Evolutionary conservation across 2,888 invertebrate genomes (phyloP).

Genomic region (Chironomus tentans): DNA sequence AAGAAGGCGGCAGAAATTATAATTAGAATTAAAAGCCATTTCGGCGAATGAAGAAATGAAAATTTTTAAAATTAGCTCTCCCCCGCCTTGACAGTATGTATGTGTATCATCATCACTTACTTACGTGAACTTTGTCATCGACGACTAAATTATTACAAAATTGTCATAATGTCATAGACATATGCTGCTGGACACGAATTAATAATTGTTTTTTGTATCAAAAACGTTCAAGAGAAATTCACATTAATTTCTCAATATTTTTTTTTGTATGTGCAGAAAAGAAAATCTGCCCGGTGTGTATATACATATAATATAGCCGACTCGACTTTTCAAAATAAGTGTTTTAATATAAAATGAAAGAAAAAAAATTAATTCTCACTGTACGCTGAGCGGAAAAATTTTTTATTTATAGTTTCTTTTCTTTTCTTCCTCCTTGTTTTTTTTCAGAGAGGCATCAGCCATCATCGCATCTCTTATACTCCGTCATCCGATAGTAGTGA

Average conservation of each 20-base stretch:
- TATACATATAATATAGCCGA: no score
- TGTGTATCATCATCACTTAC: background rate
- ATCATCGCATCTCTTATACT: background rate
- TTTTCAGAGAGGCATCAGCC: background rate
- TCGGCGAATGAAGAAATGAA: background rate
- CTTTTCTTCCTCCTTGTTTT: background rate
- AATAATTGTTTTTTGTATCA: background rate
- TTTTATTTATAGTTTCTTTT: slow-evolving; percentile 3
- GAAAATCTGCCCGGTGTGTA: no score
- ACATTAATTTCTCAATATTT: no score
- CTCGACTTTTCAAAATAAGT: no score
- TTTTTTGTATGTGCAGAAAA: no score
- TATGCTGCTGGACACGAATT: background rate
- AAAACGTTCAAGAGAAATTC: no score
- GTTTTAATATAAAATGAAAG: no score
- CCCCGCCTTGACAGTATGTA: background rate
- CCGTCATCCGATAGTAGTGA: no score
- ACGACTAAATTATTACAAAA: no score
- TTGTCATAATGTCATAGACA: no score
- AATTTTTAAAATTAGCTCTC: slow-evolving; percentile 1
- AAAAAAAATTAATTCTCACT: background rate
- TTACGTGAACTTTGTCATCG: no score
- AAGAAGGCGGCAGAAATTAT: slow-evolving; percentile 3
- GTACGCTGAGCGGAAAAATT: background rate
- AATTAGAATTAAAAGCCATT: slow-evolving; percentile 6